Evolutionary conservation across 1,140 invertebrate genomes (phyloP), one percentile per base, ranked within the genome.

Genomic region (Nilaparvata lugens): DNA sequence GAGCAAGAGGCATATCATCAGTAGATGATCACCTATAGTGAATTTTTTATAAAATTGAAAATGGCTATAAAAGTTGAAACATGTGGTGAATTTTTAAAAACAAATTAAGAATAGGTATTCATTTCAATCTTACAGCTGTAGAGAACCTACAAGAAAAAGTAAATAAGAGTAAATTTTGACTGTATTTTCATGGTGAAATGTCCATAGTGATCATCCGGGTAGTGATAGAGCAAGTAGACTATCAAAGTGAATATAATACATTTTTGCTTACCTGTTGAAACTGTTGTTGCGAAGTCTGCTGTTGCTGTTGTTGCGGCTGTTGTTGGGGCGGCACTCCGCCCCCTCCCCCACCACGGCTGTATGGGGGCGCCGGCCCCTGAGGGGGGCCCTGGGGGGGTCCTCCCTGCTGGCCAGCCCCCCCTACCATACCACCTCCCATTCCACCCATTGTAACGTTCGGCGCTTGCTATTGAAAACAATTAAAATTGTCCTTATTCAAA

Each of bases 391-490:
- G 61, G 13, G 63, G 69, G 43, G 4, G 4, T 2, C 31, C 31
- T 1, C 31, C 31, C 31, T 4, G 31, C 7, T 35, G 31, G 4
- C 28, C 28, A 3, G 13, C 31, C 31, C 7, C 31, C 9, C 31
- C 31, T 11, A 35, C 31, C 31, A 35, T 35, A 11, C 31, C 31
- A 1, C 31, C 31, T 2, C 81, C 81, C 77, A 81, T 79, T 4
- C 77, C 69, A 64, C 75, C 77, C 82, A 85, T 85, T 3, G 82
- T 83, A 18, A 85, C 83, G 70, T 84, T 85, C 1, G 82, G 81
- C 6, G 82, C 79, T 75, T 83, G 70, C 52, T 65, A 63, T 62
- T 56, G 21, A 42, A 23, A 57, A 58, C 56, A 64, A 64, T 48
- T 40, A 61, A 53, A 51, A 52, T 38, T 35, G 28, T 18, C 58